Evolutionary conservation across 1,140 invertebrate genomes (phyloP).

Genomic region (Capitella teleta): DNA sequence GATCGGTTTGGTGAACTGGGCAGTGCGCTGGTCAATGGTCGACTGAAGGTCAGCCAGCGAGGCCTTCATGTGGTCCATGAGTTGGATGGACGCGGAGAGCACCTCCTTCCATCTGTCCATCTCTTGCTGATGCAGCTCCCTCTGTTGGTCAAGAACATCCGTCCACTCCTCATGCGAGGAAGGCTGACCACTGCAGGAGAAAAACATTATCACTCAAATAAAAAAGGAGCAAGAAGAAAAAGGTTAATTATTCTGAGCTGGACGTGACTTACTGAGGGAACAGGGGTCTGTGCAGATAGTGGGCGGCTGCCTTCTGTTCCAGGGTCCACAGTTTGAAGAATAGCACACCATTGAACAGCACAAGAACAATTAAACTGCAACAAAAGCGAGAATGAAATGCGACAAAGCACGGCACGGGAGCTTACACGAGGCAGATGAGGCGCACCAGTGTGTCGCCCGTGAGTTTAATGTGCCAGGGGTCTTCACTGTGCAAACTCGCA

Average conservation of each 20-base stretch:
- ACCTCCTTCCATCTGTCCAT: conserved; percentile 65
- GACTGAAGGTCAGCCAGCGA: conserved; percentile 3
- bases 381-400: background rate
- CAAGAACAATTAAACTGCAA: conserved; percentile 48
- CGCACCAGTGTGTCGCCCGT: conserved; percentile 16
- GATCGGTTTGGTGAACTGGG: too few relatives aligned
- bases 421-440: conserved; percentile 17
- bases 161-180: conserved; percentile 65
- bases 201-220: conserved; percentile 6
- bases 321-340: conserved; percentile 66
- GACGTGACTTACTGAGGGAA: conserved; percentile 44
- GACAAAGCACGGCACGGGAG: background rate
- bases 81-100: conserved; percentile 38
- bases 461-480: conserved; percentile 7
- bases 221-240: conserved; percentile 1
- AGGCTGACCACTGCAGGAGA: conserved; percentile 46
- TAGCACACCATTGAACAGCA: conserved; percentile 63
- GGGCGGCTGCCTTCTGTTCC: conserved; percentile 41
- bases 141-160: conserved; percentile 59
- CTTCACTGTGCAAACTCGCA: background rate
- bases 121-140: conserved; percentile 60
- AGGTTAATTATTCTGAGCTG: conserved; percentile 15
- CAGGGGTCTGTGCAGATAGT: conserved; percentile 16
- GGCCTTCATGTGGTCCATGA: conserved; percentile 26
- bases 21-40: background rate